Base-by-base conservation (phyloP, 2,888 invertebrate genomes). In the Hipparchia semele region DNA sequence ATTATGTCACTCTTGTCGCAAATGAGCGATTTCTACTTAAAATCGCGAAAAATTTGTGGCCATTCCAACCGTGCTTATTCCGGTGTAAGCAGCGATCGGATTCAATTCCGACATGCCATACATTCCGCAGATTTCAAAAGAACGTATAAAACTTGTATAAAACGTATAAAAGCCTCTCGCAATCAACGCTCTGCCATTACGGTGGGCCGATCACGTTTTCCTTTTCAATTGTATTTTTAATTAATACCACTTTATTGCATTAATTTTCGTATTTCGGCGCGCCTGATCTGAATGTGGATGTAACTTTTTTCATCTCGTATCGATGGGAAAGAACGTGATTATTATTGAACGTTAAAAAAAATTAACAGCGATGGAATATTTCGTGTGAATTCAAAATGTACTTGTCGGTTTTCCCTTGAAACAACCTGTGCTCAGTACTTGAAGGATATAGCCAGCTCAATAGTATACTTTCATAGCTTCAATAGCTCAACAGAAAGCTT, bases 201-300 rank as follows among this genome's bases (percentile, higher is more conserved):
- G 61, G 67, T 49, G 71, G 45, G 58, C 73, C 67, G 75, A 71
- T 72, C 72, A 65, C 73, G 73, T 68, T 70, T 68, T 54, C 23
- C 13, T 62, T 23, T 53, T 12, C 67, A 67, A 71, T 76, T 75
- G 68, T 75, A 58, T 64, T 69, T 75, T 76, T 76, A 75, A 76
- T 76, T 73, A 76, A 73, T 75, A 71, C 73, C 70, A 62, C 51
- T 58, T 64, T 23, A 72, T 75, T 75, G 66, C 71, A 73, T 76
- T 67, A 75, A 74, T 66, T 54, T 66, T 66, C 54, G 54, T 39
- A 54, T 66, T 66, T 45, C 66, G 9, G 54, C 39, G 13, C 45
- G 66, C 39, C 51, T n/a, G 54, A 54, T 66, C 54, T 13, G 54
- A 66, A 56, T 54, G n/a, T n/a, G n/a, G n/a, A 45, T 53, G 9